Conservation (phyloP, 2,888 invertebrate genomes). For the Acheta domesticus region DNA sequence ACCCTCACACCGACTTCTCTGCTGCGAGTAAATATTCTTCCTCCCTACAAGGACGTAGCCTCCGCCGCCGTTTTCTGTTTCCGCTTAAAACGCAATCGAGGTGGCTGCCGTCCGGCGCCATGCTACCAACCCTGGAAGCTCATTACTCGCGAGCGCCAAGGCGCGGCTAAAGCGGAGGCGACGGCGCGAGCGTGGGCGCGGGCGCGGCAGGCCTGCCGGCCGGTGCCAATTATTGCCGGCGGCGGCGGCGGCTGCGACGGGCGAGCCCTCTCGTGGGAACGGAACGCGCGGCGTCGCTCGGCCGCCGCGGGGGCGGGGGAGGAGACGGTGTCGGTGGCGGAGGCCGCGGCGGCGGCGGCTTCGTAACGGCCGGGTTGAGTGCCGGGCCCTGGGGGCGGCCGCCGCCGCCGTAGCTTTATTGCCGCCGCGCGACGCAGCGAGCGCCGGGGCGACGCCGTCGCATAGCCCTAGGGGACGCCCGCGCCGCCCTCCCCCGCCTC, state of each 20-base stretch:
- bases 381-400: not conserved
- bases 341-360: not conserved
- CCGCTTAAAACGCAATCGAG: too few species aligned
- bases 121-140: not conserved
- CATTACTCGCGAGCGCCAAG: not conserved
- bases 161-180: not conserved
- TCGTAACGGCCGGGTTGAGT: not conserved
- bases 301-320: too few species aligned
- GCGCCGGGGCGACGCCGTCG: not conserved
- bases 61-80: too few species aligned
- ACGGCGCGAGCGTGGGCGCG: not conserved
- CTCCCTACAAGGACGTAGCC: too few species aligned
- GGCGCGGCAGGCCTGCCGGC: not conserved
- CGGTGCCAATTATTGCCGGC: not conserved
- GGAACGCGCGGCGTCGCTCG: too few species aligned
- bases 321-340: not conserved
- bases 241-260: not conserved
- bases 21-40: too few species aligned
- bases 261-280: too few species aligned
- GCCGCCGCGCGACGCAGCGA: not conserved
- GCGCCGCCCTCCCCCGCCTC: not conserved
- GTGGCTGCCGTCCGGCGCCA: too few species aligned
- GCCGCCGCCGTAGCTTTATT: not conserved
- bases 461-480: not conserved
- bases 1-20: too few species aligned